Base-by-base conservation (phyloP, 2,888 invertebrate genomes). In the Malachius bipustulatus region DNA sequence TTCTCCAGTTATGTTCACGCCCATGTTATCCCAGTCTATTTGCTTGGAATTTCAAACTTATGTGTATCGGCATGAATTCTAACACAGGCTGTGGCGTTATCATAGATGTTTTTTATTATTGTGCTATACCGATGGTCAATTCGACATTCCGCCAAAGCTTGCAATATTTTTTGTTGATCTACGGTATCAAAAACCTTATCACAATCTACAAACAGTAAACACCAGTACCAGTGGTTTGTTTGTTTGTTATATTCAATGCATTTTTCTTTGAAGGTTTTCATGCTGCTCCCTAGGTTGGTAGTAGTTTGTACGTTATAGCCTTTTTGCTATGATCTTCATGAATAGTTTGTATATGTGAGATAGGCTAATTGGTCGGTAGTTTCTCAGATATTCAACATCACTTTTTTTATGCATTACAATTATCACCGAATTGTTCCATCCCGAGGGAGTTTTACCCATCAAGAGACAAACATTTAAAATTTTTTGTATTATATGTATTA, bases 171-270 rank as follows among this genome's bases (percentile, higher is more conserved):
- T 8, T 8, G n/a, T 9, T 24, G 24, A 24, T 24, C n/a, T 24
- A 24, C 24, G 24, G 24, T 24, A 9, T 24, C 24, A 24, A 24
- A 24, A 24, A 24, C 24, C 24, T 24, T 24, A 8, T 24, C 24
- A 24, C n/a, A 24, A 9, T 24, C 24, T 24, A 24, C 24, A 24
- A 24, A 24, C n/a, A n/a, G n/a, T n/a, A n/a, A n/a, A n/a, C n/a
- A n/a, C n/a, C n/a, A n/a, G n/a, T n/a, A n/a, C n/a, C n/a, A n/a
- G n/a, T n/a, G n/a, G n/a, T n/a, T n/a, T n/a, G n/a, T n/a, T n/a
- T n/a, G 24, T 24, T 24, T 24, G 8, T 24, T 24, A 9, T 24
- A 24, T 24, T 24, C 24, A 8, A 24, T 9, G 24, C 24, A 24
- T 24, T 24, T 9, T 24, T 9, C 24, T 8, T 9, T 8, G n/a